phyloP scores from a whole-genome alignment of 2,888 invertebrate genomes.

The Scaptomyza reducta region DNA sequence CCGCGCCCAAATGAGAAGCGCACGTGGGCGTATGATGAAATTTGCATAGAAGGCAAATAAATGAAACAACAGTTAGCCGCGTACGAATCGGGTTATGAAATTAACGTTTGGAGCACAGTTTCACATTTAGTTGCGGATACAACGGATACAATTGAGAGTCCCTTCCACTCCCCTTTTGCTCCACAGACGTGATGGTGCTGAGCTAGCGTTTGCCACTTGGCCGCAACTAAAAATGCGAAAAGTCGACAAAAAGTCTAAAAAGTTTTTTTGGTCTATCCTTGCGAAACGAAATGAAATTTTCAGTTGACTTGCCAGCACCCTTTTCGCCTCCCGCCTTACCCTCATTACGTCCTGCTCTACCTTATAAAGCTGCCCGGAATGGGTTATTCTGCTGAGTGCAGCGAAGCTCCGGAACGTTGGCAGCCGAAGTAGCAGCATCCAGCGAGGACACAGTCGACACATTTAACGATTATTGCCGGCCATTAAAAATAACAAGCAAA shows the following conservation, averaged over 20 bases:
- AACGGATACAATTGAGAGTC: neutral
- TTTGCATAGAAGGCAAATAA: slow-evolving; percentile 80
- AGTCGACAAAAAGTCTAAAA: slow-evolving; percentile 81
- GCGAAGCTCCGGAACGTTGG: slow-evolving; percentile 39
- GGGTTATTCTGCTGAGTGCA: slow-evolving; percentile 66
- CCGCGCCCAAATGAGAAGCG: slow-evolving; percentile 45
- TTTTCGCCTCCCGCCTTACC: neutral
- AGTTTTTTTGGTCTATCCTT: slow-evolving; percentile 64
- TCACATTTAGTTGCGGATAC: slow-evolving; percentile 16
- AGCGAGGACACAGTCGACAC: slow-evolving; percentile 72
- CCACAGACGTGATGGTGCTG: slow-evolving; percentile 62
- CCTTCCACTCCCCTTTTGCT: neutral
- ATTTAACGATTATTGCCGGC: slow-evolving; percentile 84
- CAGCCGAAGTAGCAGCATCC: slow-evolving; percentile 26
- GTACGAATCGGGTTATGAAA: slow-evolving; percentile 79
- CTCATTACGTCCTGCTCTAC: neutral
- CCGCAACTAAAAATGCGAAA: slow-evolving; percentile 74
- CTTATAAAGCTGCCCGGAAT: slow-evolving; percentile 14
- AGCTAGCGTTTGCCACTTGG: slow-evolving; percentile 73
- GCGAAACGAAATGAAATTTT: slow-evolving; percentile 76
- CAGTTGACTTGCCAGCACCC: slow-evolving; percentile 67
- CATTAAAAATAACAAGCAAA: slow-evolving; percentile 84
- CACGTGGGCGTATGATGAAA: slow-evolving; percentile 54
- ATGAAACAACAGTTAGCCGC: slow-evolving; percentile 75
- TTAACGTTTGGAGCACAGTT: slow-evolving; percentile 67